These are phyloP conservation scores for Felis chaus DNA, from an alignment of 2,113 vertebrate species.

Conservation along the genomic window DNA sequence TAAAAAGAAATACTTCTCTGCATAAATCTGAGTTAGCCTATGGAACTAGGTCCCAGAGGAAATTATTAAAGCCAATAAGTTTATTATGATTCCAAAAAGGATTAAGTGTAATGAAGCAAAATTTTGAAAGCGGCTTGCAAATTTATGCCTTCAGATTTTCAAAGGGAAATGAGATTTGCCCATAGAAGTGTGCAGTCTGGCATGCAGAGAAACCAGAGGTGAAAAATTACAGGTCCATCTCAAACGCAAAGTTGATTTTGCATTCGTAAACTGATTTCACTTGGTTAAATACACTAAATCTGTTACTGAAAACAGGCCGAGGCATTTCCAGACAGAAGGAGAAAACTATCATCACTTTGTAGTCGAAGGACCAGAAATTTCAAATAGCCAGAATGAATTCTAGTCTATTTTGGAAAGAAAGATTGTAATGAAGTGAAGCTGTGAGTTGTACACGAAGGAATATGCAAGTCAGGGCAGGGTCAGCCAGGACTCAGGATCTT, in stretches of 20 bases:
- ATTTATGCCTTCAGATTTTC: conserved; percentile 30
- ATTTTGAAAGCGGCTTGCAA: conserved; percentile 29
- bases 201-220: background rate
- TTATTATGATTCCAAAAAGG: conserved; percentile 55
- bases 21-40: background rate
- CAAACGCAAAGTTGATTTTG: conserved; percentile 34
- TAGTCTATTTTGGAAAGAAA: background rate
- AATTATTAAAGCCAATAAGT: conserved; percentile 56
- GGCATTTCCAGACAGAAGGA: background rate
- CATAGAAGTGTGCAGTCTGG: background rate
- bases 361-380: background rate
- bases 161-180: conserved; percentile 35
- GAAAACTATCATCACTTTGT: background rate
- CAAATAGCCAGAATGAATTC: background rate
- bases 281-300: conserved; percentile 25
- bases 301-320: background rate
- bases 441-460: background rate
- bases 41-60: conserved; percentile 18
- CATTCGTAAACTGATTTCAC: background rate
- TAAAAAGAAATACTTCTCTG: conserved; percentile 40
- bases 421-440: background rate
- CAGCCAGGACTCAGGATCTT: background rate
- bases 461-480: background rate
- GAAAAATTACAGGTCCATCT: background rate
- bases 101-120: conserved; percentile 57